phyloP scores from a whole-genome alignment of 2,888 invertebrate genomes.

The Oxystoma pomonae region DNA sequence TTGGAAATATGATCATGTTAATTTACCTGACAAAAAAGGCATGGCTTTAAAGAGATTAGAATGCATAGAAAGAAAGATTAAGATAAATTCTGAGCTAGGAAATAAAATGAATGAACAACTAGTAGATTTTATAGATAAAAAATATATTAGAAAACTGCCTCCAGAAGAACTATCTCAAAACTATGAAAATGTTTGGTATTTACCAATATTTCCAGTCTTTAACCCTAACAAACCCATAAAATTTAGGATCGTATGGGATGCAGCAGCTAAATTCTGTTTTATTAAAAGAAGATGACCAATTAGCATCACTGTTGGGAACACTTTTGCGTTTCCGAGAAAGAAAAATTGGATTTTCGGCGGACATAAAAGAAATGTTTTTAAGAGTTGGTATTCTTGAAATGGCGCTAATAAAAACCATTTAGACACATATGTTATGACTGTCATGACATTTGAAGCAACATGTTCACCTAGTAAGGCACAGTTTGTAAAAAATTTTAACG shows the following conservation, averaged over 20 bases:
- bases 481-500: slow-evolving; percentile 24
- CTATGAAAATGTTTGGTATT: slow-evolving; percentile 29
- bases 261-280: slow-evolving; percentile 38
- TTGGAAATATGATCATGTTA: slow-evolving; percentile 25
- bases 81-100: slow-evolving; percentile 16
- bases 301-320: slow-evolving; percentile 32
- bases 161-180: slow-evolving; percentile 17
- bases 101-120: slow-evolving; percentile 20
- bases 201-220: slow-evolving; percentile 32
- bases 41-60: slow-evolving; percentile 22
- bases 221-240: slow-evolving; percentile 34
- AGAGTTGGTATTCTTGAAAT: slow-evolving; percentile 14
- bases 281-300: slow-evolving; percentile 31
- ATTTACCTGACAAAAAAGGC: slow-evolving; percentile 26
- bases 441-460: slow-evolving; percentile 25
- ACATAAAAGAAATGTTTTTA: slow-evolving; percentile 30
- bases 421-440: slow-evolving; percentile 18
- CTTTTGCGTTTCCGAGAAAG: slow-evolving; percentile 39
- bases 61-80: slow-evolving; percentile 23
- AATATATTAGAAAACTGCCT: slow-evolving; percentile 18
- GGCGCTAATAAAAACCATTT: slow-evolving; percentile 16
- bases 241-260: slow-evolving; percentile 36
- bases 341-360: slow-evolving; percentile 34
- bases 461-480: slow-evolving; percentile 21
- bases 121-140: slow-evolving; percentile 23